Conservation (phyloP, 2,797 vertebrate genomes). For the Pipistrellus pygmaeus region DNA sequence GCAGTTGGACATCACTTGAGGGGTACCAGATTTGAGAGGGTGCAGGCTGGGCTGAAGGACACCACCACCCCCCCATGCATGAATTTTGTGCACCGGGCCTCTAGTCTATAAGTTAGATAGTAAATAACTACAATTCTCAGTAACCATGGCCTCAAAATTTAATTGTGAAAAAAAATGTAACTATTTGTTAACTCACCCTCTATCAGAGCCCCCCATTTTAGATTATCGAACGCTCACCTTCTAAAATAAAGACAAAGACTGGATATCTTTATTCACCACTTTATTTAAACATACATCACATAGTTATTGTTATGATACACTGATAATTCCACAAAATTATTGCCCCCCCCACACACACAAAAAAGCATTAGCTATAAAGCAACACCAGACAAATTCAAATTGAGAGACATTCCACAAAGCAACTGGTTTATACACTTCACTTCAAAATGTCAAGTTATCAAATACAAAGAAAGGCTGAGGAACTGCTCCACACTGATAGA, state of each 20-base stretch:
- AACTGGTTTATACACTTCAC: constrained; percentile 66
- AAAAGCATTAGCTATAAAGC: constrained; percentile 66
- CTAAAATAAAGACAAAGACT: constrained; percentile 49
- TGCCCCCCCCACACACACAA: background rate
- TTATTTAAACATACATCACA: constrained; percentile 78
- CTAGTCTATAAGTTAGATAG: background rate
- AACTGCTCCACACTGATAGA: constrained; percentile 59
- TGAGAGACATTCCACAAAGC: constrained; percentile 66
- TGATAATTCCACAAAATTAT: constrained; percentile 67
- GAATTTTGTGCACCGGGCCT: too few relatives aligned
- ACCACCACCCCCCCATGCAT: too few relatives aligned
- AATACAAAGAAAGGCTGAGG: constrained; percentile 72
- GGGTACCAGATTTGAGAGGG: too few relatives aligned
- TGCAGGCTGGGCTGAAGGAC: too few relatives aligned
- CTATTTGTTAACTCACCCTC: background rate
- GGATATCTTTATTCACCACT: constrained; percentile 68
- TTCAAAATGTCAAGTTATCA: constrained; percentile 72
- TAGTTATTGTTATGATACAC: constrained; percentile 66
- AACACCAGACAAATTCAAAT: constrained; percentile 73
- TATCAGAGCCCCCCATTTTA: background rate
- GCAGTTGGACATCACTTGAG: too few relatives aligned
- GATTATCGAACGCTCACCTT: background rate
- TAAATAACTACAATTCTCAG: background rate
- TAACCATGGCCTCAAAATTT: background rate
- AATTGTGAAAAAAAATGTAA: constrained; percentile 25